Conservation (phyloP, 2,797 vertebrate genomes). For the Sebastes variabilis region DNA sequence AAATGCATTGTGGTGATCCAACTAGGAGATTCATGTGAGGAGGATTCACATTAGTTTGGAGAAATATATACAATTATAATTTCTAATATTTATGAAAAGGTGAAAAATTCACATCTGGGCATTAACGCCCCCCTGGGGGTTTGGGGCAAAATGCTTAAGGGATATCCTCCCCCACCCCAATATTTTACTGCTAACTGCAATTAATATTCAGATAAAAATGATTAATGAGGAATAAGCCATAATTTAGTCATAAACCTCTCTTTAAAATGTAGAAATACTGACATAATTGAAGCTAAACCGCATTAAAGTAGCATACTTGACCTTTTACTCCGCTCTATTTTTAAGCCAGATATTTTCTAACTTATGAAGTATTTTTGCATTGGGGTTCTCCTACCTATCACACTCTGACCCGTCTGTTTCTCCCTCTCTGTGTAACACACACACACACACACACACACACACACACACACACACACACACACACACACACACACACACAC, state of each 20-base stretch:
- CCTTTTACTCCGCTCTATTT: background rate
- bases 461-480: no score
- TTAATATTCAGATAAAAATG: background rate
- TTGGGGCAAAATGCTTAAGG: background rate
- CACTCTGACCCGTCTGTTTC: background rate
- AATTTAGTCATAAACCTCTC: background rate
- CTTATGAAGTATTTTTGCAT: background rate
- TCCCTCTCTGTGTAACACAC: background rate
- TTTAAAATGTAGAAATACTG: background rate
- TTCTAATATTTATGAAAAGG: background rate
- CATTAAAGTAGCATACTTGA: background rate
- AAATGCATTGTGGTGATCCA: background rate
- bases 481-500: background rate
- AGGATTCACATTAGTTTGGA: background rate
- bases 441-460: conserved; percentile 12
- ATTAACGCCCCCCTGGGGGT: background rate
- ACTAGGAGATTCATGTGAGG: background rate
- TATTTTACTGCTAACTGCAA: background rate
- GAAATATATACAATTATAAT: background rate
- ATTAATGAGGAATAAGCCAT: background rate
- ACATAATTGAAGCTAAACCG: background rate
- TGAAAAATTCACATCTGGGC: background rate
- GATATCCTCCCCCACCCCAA: background rate
- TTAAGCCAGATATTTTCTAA: background rate
- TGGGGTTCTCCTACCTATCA: background rate